A percentile compares a stretch with the other conserved stretches of the same genome.
Evolutionary conservation across 2,113 vertebrate species (phyloP).

Genomic region (Grantiella picta): DNA sequence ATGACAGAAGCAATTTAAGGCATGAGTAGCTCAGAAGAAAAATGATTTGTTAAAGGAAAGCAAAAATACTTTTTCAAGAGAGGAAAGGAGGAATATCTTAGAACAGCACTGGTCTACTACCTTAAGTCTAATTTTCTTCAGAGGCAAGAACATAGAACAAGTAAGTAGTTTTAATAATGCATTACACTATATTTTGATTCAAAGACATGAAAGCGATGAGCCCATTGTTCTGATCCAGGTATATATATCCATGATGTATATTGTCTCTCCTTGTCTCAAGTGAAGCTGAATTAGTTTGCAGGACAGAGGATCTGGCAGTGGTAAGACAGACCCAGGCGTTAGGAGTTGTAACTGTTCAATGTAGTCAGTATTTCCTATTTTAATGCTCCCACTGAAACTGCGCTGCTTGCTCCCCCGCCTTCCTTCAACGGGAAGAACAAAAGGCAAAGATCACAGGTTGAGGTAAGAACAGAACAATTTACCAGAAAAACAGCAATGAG

Average conservation of each 20-base stretch:
- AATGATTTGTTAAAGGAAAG: background rate
- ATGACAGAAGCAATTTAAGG: background rate
- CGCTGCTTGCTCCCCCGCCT: rapidly evolving
- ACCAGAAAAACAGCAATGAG: background rate
- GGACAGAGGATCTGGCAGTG: background rate
- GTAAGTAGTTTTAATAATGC: background rate
- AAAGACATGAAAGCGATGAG: background rate
- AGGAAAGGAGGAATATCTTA: background rate
- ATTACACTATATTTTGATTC: background rate
- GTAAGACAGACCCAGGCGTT: background rate
- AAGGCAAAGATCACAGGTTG: background rate
- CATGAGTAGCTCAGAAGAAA: background rate
- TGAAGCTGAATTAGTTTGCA: background rate
- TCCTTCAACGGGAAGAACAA: background rate
- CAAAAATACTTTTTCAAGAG: background rate
- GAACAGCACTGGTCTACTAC: background rate
- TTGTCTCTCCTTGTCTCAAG: background rate
- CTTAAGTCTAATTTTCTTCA: background rate
- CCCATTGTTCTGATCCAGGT: background rate
- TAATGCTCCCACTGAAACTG: background rate
- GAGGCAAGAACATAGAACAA: background rate
- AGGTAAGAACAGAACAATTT: background rate
- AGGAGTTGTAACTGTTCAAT: background rate
- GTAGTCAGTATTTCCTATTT: background rate
- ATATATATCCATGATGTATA: background rate